phyloP scores from a whole-genome alignment of 2,888 invertebrate species.

The Caenorhabditis doughertyi region DNA sequence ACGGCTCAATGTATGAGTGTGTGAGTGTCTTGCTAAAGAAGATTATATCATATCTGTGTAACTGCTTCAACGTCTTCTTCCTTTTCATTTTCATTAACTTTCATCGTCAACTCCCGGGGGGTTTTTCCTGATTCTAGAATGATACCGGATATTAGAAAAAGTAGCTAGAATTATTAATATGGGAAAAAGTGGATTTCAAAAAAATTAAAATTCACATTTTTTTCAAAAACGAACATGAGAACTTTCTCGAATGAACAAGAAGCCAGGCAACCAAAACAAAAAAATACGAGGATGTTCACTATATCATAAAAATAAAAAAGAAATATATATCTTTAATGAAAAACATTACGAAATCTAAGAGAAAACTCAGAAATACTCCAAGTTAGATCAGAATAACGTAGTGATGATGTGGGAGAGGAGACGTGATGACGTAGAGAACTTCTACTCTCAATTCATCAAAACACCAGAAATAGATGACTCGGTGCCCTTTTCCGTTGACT shows the following conservation, averaged over 20 bases:
- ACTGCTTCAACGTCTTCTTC: slow-evolving; percentile 28
- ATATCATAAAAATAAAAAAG: background rate
- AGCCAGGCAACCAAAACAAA: slow-evolving; percentile 14
- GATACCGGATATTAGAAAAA: slow-evolving; percentile 5
- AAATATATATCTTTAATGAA: background rate
- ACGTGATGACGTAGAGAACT: slow-evolving; percentile 36
- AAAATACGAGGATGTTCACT: background rate
- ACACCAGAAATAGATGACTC: slow-evolving; percentile 28
- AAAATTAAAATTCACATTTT: background rate
- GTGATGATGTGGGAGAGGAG: slow-evolving; percentile 10
- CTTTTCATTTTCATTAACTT: slow-evolving; percentile 8
- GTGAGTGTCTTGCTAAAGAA: slow-evolving; percentile 43
- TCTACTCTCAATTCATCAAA: slow-evolving; percentile 1
- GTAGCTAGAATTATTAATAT: too few species aligned
- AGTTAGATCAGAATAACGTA: slow-evolving; percentile 15
- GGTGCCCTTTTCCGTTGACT: slow-evolving; percentile 24
- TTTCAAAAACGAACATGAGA: slow-evolving; percentile 6
- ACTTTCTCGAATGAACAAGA: slow-evolving; percentile 20
- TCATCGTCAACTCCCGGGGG: background rate
- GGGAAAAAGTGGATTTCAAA: too few species aligned
- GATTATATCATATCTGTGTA: slow-evolving; percentile 54
- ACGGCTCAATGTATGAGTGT: slow-evolving; percentile 19
- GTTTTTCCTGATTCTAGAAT: background rate
- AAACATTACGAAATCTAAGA: slow-evolving; percentile 28
- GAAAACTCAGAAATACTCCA: slow-evolving; percentile 20